phyloP scores from a whole-genome alignment of 2,888 invertebrate species.

The Acronicta alni region DNA sequence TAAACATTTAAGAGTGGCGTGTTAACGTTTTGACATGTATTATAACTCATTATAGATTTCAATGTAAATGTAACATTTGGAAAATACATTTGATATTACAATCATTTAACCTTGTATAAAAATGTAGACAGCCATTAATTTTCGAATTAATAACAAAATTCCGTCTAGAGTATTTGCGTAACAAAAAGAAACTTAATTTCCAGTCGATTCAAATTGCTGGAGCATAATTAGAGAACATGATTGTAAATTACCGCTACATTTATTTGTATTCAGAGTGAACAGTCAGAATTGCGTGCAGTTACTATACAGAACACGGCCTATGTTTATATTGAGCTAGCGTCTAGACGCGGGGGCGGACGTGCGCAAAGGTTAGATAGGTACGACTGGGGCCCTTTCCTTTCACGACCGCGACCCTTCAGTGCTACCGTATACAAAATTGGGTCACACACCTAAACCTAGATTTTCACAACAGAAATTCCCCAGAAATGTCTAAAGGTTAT shows the following conservation, averaged over 20 bases:
- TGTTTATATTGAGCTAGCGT: constrained; percentile 63
- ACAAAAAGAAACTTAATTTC: background rate
- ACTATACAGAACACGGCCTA: constrained; percentile 39
- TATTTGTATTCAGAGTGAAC: constrained; percentile 39
- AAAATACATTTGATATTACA: constrained; percentile 17
- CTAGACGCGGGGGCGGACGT: constrained; percentile 81
- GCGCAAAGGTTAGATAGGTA: constrained; percentile 66
- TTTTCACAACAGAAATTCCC: constrained; percentile 30
- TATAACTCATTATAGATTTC: constrained; percentile 26
- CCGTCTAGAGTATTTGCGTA: background rate
- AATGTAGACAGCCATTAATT: background rate
- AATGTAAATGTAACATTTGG: constrained; percentile 10
- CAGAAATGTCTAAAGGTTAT: no score
- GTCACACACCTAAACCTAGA: constrained; percentile 56
- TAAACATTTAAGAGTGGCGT: constrained; percentile 26
- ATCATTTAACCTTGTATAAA: constrained; percentile 22
- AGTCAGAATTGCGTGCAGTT: constrained; percentile 55
- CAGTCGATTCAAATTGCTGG: background rate
- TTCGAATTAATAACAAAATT: background rate
- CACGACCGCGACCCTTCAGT: constrained; percentile 62
- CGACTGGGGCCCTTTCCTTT: constrained; percentile 58
- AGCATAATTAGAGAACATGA: constrained; percentile 7
- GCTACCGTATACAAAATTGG: constrained; percentile 60
- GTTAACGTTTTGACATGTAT: constrained; percentile 15
- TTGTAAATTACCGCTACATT: constrained; percentile 19